Evolutionary conservation across 2,113 vertebrate genomes (phyloP).

Genomic region (Sclerurus mexicanus): DNA sequence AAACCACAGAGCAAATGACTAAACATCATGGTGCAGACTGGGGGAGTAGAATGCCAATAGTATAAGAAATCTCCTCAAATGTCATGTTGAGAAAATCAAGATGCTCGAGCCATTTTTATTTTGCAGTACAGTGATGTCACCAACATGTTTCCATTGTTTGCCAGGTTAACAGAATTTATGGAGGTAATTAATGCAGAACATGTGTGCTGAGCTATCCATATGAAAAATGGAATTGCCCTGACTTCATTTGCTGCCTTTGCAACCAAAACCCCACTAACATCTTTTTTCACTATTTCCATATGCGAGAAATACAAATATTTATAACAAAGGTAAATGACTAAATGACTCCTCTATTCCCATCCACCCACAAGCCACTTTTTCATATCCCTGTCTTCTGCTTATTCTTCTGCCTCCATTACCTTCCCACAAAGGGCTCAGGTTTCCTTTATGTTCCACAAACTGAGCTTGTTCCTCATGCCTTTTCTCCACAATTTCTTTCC

Average conservation of each 20-base stretch:
- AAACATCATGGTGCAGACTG: background rate
- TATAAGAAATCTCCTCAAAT: background rate
- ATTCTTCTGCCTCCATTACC: background rate
- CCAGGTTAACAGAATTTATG: conserved; percentile 80
- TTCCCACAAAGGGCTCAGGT: background rate
- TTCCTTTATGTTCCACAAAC: background rate
- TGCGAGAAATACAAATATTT: conserved; percentile 61
- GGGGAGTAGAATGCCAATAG: background rate
- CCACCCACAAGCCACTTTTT: background rate
- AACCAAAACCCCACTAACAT: conserved; percentile 58
- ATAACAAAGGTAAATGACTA: conserved; percentile 58
- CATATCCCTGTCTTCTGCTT: background rate
- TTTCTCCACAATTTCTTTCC: background rate
- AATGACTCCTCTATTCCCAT: background rate
- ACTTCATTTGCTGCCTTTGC: conserved; percentile 72
- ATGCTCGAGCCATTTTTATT: conserved; percentile 65
- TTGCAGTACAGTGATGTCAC: conserved; percentile 74
- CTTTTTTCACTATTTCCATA: conserved; percentile 53
- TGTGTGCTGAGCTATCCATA: conserved; percentile 70
- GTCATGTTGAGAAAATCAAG: conserved; percentile 66
- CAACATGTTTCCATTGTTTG: conserved; percentile 77
- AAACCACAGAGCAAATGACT: conserved; percentile 8
- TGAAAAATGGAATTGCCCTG: conserved; percentile 70
- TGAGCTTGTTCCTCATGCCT: background rate
- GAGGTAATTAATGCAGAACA: conserved; percentile 80